Conservation (phyloP, 2,797 vertebrate species). For the Alca torda region DNA sequence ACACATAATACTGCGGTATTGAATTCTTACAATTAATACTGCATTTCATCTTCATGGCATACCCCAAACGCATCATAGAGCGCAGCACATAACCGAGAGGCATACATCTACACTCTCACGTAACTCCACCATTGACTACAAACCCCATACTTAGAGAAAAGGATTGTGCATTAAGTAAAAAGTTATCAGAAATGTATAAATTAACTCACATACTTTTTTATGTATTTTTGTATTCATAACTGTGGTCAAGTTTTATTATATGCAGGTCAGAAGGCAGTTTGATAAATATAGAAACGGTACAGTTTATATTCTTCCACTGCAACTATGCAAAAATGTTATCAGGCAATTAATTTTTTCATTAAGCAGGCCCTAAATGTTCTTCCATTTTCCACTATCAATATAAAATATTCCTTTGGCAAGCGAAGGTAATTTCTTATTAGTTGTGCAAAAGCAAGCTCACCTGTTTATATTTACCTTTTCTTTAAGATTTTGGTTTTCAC, state of each 20-base stretch:
- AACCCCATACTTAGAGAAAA: background rate
- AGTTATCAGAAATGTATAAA: background rate
- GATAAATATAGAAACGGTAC: conserved; percentile 6
- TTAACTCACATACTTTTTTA: background rate
- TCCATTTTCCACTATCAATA: conserved; percentile 30
- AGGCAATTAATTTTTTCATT: conserved; percentile 68
- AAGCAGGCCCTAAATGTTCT: conserved; percentile 16
- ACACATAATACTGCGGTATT: background rate
- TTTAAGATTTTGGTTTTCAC: background rate
- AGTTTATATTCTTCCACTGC: background rate
- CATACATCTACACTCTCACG: fast-evolving
- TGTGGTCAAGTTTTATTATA: background rate
- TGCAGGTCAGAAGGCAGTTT: conserved; percentile 10
- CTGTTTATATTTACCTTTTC: background rate
- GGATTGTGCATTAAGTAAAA: background rate
- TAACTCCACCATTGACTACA: background rate
- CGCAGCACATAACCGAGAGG: background rate
- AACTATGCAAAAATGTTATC: conserved; percentile 28
- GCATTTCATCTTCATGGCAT: background rate
- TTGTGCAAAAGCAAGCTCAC: background rate
- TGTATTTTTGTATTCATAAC: background rate
- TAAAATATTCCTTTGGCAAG: background rate
- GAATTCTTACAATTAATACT: background rate
- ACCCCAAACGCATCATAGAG: background rate
- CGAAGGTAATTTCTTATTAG: background rate